A percentile compares a stretch with the other conserved stretches of the same genome.
phyloP scores from a whole-genome alignment of 2,113 vertebrate genomes.

The Microtus pennsylvanicus region DNA sequence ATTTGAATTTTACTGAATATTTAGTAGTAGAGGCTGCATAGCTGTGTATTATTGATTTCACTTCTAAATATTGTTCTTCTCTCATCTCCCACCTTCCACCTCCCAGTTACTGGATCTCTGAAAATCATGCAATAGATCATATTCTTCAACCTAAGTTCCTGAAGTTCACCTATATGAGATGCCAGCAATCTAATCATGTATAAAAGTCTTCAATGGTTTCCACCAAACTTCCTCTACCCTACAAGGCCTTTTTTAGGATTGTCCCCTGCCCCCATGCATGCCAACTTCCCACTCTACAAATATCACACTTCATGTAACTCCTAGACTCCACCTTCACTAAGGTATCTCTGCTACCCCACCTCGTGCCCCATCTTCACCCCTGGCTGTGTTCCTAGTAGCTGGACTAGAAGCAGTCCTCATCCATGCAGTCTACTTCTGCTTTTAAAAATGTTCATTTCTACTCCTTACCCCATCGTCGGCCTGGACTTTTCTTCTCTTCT shows the following conservation, averaged over 20 bases:
- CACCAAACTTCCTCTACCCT: not conserved
- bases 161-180: not conserved
- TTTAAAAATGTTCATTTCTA: not conserved
- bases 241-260: not conserved
- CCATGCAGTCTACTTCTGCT: not conserved
- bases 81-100: not conserved
- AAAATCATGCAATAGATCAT: not conserved
- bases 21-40: not conserved
- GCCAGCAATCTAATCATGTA: not conserved
- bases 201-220: not conserved
- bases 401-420: not conserved
- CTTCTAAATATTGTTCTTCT: not conserved
- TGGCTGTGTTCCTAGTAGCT: not conserved
- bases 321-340: not conserved
- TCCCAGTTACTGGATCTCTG: not conserved
- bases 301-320: not conserved
- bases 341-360: not conserved
- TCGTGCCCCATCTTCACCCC: not conserved
- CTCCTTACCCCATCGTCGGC: constrained; percentile 97
- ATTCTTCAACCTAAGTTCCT: not conserved
- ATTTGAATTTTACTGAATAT: not conserved
- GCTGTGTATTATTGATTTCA: not conserved
- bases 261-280: not conserved
- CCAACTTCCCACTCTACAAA: not conserved
- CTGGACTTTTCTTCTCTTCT: constrained; percentile 98